Evolutionary conservation across 2,797 vertebrate genomes (phyloP), one percentile per base, ranked within the genome.

Genomic region (Alauda arvensis): DNA sequence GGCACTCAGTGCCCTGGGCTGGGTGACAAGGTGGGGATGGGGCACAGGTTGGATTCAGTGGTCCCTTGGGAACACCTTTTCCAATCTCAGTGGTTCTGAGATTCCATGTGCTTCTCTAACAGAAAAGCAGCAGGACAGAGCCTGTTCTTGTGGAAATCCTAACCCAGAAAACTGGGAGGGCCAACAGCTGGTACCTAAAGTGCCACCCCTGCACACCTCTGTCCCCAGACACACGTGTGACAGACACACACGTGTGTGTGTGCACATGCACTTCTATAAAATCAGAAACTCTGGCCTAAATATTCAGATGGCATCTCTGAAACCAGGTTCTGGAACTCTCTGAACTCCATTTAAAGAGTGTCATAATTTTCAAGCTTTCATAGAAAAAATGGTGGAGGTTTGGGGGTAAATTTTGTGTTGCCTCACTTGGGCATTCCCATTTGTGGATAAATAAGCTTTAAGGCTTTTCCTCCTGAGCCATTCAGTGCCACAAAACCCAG

Each of bases 321-420:
- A 42, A 21, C 13, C 14, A 34, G 39, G 10, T 53, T 65, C 46
- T 49, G 31, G 20, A 33, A 37, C 13, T 42, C 49, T 61, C 28
- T 33, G 20, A 39, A 56, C 7, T 34, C 18, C 19, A 37, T 37
- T 37, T 21, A 43, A 25, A 0, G 2, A 34, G 12, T n/a, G 6
- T 10, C n/a, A 4, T 16, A 7, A 48, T 57, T 39, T 60, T 13
- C 48, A 39, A 65, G 46, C 34, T 25, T 40, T 31, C 46, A 19
- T 1, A 0, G 20, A 29, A 48, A 14, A 51, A 23, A 9, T 0
- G 0, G 31, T 5, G 24, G 29, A 5, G 4, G 1, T 43, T 9
- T 31, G 2, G 1, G 21, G 14, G 60, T 9, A 34, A 43, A 20
- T 51, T 20, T 20, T 39, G n/a, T 1, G 4, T 23, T 55, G 18